Percentiles rank a stretch among this genome's conserved stretches.
These are phyloP conservation scores for Silurus lanzhouensis DNA, from an alignment of 2,797 vertebrate species.

Conservation along the genomic window DNA sequence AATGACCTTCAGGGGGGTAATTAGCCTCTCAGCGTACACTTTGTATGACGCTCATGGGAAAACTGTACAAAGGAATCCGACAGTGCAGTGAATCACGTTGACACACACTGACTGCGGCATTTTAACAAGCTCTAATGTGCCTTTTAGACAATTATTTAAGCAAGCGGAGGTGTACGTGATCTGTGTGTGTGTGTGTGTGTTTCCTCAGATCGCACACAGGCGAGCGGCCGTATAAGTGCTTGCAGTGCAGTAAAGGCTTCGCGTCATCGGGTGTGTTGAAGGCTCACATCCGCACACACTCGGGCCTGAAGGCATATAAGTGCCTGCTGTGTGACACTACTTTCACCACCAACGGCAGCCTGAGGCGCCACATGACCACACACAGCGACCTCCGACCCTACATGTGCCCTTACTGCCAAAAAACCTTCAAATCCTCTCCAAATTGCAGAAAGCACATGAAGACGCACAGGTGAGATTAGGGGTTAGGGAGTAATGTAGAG, in stretches of 20 bases:
- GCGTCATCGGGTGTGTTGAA: constrained; percentile 98
- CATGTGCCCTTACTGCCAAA: constrained; percentile 99
- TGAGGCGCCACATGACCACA: constrained; percentile 94
- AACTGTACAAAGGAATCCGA: background rate
- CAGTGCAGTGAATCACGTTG: background rate
- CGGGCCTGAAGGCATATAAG: constrained; percentile 94
- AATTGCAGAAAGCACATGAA: constrained; percentile 99
- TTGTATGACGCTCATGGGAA: background rate
- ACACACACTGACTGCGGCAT: background rate
- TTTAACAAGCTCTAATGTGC: background rate
- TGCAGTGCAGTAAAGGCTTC: constrained; percentile 95
- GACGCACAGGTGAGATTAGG: constrained; percentile 86
- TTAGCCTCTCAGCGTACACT: background rate
- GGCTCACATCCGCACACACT: constrained; percentile 94
- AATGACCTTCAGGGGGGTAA: constrained; percentile 9
- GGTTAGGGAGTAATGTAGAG: background rate
- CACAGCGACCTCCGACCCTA: constrained; percentile 95
- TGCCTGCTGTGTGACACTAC: constrained; percentile 93
- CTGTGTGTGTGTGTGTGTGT: background rate
- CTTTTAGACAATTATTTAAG: background rate
- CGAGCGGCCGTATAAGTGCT: constrained; percentile 94
- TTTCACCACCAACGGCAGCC: constrained; percentile 95
- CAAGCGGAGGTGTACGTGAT: background rate
- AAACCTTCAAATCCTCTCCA: constrained; percentile 96
- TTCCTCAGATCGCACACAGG: constrained; percentile 93